Evolutionary conservation across 1,140 invertebrate genomes (phyloP), one percentile per base, ranked within the genome.

Genomic region (Drosophila oshimai): DNA sequence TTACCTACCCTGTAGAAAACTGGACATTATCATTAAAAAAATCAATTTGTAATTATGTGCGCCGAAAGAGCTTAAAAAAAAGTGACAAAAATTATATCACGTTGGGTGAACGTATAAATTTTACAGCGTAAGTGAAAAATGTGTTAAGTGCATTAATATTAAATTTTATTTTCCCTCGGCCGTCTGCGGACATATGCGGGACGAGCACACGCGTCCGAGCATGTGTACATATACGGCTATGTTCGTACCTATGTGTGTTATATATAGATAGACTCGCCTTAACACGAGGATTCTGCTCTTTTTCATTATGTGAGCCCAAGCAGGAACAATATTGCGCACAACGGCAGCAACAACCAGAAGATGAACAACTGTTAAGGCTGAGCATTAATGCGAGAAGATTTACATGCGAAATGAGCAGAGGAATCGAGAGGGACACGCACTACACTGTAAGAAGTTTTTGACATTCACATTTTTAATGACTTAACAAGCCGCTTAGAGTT

Each of bases 101-200:
- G 24, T 41, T 50, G 7, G 50, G 44, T 24, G 29, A 26, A 45
- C 3, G 39, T 28, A 68, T 73, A 71, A 51, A 54, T 74, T 84
- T 65, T 49, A 29, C 74, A 65, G 62, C 54, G 57, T 64, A 75
- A 80, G 71, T 80, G 76, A 80, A 80, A 80, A 80, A 80, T 71
- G 76, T 80, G 76, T 80, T 80, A 80, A 80, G 77, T 80, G 77
- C 67, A 81, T 80, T 80, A 80, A 80, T 75, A 80, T 80, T 71
- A 80, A 80, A 80, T 80, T 80, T 80, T 44, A 79, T 71, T 70
- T 79, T 75, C 47, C 28, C 55, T 28, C 5, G 34, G 15, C 20
- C 29, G 13, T 42, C 20, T 6, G 33, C 13, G 22, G 22, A 42
- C 58, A 77, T 67, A 72, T 78, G 58, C 31, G 45, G 67, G 36